phyloP scores from a whole-genome alignment of 1,140 invertebrate genomes.

The Lethrus apterus region DNA sequence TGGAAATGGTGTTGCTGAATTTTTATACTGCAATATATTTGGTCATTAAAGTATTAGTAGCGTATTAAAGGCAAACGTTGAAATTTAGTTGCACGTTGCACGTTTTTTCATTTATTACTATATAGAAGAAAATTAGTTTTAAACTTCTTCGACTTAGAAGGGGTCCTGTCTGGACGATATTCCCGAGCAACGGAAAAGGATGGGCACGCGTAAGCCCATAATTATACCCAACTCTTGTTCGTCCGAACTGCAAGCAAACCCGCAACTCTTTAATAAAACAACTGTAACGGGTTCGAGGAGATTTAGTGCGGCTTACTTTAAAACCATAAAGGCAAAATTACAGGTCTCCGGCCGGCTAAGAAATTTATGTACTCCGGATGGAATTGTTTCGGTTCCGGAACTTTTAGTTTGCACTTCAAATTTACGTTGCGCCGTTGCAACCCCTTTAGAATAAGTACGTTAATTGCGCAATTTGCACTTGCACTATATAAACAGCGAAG shows the following conservation, averaged over 20 bases:
- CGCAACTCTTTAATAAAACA: conserved; percentile 20
- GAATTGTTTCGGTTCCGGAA: conserved; percentile 17
- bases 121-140: too few relatives aligned
- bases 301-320: conserved; percentile 22
- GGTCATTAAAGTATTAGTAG: too few relatives aligned
- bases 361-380: conserved; percentile 20
- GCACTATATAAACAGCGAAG: too few relatives aligned
- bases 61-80: too few relatives aligned
- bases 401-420: conserved; percentile 9
- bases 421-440: neutral
- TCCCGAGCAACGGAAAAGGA: too few relatives aligned
- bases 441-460: neutral
- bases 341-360: conserved; percentile 15
- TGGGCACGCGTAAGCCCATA: conserved; percentile 15
- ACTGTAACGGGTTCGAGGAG: conserved; percentile 17
- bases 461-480: too few relatives aligned
- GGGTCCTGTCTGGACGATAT: too few relatives aligned
- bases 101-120: too few relatives aligned
- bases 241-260: conserved; percentile 17
- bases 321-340: conserved; percentile 23
- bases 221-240: conserved; percentile 16
- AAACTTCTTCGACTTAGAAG: too few relatives aligned
- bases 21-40: too few relatives aligned
- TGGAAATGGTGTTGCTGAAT: too few relatives aligned
- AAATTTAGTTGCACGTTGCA: too few relatives aligned